phyloP scores from a whole-genome alignment of 2,113 vertebrate species.

The Psittacara wagleri region DNA sequence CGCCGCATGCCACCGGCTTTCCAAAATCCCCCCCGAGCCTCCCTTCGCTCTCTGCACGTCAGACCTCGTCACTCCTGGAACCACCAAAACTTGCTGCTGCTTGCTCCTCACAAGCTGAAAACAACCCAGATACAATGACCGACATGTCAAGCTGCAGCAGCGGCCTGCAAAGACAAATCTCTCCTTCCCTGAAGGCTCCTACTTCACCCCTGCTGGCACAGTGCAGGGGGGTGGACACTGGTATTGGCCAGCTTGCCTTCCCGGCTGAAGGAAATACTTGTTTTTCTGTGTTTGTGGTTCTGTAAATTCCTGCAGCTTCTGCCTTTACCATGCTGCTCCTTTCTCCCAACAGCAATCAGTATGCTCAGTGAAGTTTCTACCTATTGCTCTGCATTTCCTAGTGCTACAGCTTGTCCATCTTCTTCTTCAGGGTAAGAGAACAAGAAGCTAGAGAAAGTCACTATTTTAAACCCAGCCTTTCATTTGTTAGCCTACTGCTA shows the following conservation, averaged over 20 bases:
- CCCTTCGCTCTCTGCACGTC: not conserved
- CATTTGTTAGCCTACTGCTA: not conserved
- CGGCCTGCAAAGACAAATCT: not conserved
- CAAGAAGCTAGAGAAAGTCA: not conserved
- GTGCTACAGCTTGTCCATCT: not conserved
- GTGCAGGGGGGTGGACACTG: not conserved
- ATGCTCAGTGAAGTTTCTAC: not conserved
- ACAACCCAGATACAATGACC: not conserved
- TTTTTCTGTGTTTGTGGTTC: not conserved
- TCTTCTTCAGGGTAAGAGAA: not conserved
- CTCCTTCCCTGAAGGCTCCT: not conserved
- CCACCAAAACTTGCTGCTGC: not conserved
- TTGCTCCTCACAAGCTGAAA: not conserved
- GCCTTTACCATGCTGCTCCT: not conserved
- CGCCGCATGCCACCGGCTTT: not conserved
- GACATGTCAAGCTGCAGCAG: not conserved
- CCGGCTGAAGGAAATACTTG: not conserved
- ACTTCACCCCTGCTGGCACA: not conserved
- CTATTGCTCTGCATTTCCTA: not conserved
- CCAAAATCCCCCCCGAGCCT: not conserved
- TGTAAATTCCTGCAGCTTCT: not conserved
- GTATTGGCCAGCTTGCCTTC: not conserved
- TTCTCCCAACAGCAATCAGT: not conserved
- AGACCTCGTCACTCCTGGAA: not conserved
- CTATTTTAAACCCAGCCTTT: not conserved